Base-by-base conservation (phyloP, 2,888 invertebrate species). In the Netelia fuscicornis region DNA sequence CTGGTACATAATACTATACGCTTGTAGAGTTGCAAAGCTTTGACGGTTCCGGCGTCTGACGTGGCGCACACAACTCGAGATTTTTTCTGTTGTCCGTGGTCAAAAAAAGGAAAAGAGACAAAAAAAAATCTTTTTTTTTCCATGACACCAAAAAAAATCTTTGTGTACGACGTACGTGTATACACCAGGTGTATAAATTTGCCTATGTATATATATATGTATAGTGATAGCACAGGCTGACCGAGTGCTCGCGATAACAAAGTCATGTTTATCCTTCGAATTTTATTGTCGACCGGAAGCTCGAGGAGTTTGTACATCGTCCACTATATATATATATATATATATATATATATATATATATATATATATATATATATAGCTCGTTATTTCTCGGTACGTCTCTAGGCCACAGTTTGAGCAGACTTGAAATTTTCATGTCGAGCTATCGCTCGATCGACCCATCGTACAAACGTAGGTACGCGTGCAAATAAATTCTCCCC, bases 1-100 rank as follows among this genome's bases (percentile, higher is more conserved):
- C 78, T 62, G 72, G 83, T 78, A 56, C 54, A 68, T 78, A 78
- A 83, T 52, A 60, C 52, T 60, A 60, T 67, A 82, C 60, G 60
- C 25, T 44, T 52, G 25, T 42, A 52, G 54, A 60, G 52, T 74
- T 68, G 72, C 20, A 54, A 62, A 80, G 75, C 75, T 74, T 83
- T 72, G 80, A 60, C 80, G 79, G 44, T 64, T 54, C 62, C 67
- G 25, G 11, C 54, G 62, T 62, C n/a, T 44, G 71, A 64, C 79
- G 54, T 44, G n/a, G n/a, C 30, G 30, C 54, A 42, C 56, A 10
- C 17, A 17, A 37, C 62, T 9, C 62, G 20, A 17, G 42, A 60
- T 10, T 52, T 74, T 64, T 6, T 62, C 30, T 42, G 52, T 23
- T 64, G n/a, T 10, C 9, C 8, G 1, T 10, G 10, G 52, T 5